These are phyloP conservation scores for Cyprinodon variegatus DNA, from an alignment of 2,113 vertebrate species.

Conservation along the genomic window DNA sequence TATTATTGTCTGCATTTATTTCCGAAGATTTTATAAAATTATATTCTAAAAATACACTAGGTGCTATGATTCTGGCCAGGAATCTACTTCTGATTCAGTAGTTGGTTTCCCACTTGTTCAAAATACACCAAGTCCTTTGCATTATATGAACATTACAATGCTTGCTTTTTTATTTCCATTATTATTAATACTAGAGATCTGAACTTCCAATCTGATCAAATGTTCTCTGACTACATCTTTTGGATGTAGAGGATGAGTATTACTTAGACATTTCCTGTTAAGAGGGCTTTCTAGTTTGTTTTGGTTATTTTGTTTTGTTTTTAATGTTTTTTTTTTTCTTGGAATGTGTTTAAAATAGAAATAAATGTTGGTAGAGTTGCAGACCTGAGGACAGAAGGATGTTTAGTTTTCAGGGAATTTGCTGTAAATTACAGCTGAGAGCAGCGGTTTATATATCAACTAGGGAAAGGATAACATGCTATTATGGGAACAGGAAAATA, in stretches of 20 bases:
- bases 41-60: background rate
- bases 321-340: background rate
- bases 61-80: background rate
- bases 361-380: constrained; percentile 1
- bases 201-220: background rate
- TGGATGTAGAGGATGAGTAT: background rate
- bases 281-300: background rate
- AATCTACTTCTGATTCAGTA: background rate
- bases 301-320: background rate
- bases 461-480: constrained; percentile 11
- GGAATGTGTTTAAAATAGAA: background rate
- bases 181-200: background rate
- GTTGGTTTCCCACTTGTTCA: background rate
- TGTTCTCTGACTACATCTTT: background rate
- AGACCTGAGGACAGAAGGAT: constrained; percentile 2
- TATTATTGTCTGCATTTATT: too few relatives aligned
- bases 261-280: background rate
- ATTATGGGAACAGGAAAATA: constrained; percentile 53
- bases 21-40: too few relatives aligned
- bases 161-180: background rate
- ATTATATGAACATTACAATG: background rate
- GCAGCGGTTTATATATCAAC: constrained; percentile 23
- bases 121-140: background rate
- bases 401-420: constrained; percentile 7
- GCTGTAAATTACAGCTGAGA: background rate